These are phyloP conservation scores for Odontothrips loti DNA, from an alignment of 2,888 invertebrate species.

Conservation along the genomic window DNA sequence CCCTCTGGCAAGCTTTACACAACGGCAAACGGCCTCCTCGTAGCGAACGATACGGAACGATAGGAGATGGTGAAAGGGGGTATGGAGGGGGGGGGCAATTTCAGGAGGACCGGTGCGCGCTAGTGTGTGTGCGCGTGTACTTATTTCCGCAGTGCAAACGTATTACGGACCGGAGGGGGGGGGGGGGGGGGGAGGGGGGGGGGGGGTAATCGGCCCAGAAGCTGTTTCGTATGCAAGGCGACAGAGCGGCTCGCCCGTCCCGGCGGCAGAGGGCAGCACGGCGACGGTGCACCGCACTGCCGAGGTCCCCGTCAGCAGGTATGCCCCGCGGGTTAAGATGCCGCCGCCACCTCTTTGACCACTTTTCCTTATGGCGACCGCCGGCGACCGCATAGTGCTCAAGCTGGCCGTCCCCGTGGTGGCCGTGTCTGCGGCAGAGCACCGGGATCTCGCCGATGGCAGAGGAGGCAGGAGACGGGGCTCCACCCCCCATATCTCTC, in stretches of 20 bases:
- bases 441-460: background rate
- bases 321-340: no score
- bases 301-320: no score
- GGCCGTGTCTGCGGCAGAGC: background rate
- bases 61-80: no score
- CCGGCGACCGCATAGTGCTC: background rate
- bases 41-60: no score
- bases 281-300: no score
- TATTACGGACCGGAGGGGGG: background rate
- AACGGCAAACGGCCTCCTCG: no score
- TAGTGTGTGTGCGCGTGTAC: no score
- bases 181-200: background rate
- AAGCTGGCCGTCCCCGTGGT: background rate
- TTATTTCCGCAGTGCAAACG: background rate
- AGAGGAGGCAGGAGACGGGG: background rate
- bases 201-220: background rate
- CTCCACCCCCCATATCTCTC: background rate
- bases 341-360: no score
- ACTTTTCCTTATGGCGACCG: background rate
- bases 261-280: no score
- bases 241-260: background rate
- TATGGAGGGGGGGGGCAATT: no score
- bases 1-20: no score
- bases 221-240: conserved; percentile 12
- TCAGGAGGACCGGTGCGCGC: no score